These are phyloP conservation scores for Corydoras maculifer DNA, from an alignment of 2,113 vertebrate genomes.

Conservation along the genomic window DNA sequence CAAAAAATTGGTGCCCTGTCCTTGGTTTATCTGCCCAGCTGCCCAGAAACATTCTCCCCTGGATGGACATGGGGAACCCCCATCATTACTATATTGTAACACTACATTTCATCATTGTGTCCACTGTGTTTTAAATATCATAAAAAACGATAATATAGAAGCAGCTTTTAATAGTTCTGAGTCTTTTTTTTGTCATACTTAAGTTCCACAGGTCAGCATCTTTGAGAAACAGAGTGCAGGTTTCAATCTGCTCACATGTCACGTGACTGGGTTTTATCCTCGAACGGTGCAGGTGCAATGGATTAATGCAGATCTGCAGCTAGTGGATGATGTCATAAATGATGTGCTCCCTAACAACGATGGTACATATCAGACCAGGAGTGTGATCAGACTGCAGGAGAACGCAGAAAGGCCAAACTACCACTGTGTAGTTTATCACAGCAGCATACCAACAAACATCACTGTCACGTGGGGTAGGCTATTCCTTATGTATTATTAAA, in stretches of 20 bases:
- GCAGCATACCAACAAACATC: constrained; percentile 10
- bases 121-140: too few species aligned
- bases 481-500: background rate
- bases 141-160: background rate
- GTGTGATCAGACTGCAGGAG: constrained; percentile 20
- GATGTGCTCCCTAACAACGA: constrained; percentile 18
- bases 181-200: background rate
- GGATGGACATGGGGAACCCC: too few species aligned
- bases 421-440: constrained; percentile 24
- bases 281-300: constrained; percentile 14
- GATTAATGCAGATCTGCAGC: constrained; percentile 1
- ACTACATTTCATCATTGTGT: too few species aligned
- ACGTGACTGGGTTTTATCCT: constrained; percentile 28
- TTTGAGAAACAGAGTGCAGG: background rate
- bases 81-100: too few species aligned
- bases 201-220: constrained; percentile 18
- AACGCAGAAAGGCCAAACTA: background rate
- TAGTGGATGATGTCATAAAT: background rate
- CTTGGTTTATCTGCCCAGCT: too few species aligned
- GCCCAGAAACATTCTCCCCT: too few species aligned
- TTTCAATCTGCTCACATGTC: constrained; percentile 12
- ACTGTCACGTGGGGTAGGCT: constrained; percentile 9
- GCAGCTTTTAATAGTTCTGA: background rate
- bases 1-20: too few species aligned
- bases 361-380: constrained; percentile 29